Conservation (phyloP, 1,140 invertebrate genomes). For the Papilio polyxenes region DNA sequence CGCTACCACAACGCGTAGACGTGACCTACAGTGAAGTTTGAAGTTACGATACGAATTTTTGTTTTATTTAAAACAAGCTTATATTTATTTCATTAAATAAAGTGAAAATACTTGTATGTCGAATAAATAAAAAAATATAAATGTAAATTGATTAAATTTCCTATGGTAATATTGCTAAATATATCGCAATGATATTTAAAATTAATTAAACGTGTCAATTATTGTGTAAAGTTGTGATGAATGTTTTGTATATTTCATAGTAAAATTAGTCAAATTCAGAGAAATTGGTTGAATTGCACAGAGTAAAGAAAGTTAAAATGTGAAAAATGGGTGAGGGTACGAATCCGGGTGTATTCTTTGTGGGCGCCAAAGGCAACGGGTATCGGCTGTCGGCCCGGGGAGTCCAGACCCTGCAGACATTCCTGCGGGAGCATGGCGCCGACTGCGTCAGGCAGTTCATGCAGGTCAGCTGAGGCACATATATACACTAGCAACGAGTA, state of each 20-base stretch:
- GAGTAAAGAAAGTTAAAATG: not conserved
- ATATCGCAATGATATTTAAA: too few relatives aligned
- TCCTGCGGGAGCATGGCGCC: conserved; percentile 83
- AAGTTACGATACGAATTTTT: conserved; percentile 33
- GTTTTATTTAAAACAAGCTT: not conserved
- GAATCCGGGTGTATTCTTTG: conserved; percentile 61
- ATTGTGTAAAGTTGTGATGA: too few relatives aligned
- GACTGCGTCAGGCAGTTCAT: conserved; percentile 83
- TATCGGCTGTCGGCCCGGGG: conserved; percentile 81
- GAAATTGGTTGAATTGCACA: not conserved
- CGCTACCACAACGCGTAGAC: conserved; percentile 3
- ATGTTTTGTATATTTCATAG: not conserved
- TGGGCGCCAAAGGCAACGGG: conserved; percentile 77
- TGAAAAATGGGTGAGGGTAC: conserved; percentile 55
- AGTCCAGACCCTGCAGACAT: conserved; percentile 81
- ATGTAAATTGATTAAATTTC: too few relatives aligned
- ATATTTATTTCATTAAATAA: not conserved
- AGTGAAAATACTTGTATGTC: not conserved
- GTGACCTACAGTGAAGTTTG: conserved; percentile 23
- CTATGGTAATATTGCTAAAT: too few relatives aligned
- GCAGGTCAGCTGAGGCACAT: conserved; percentile 74
- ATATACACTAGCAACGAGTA: conserved; percentile 1
- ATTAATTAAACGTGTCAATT: not conserved
- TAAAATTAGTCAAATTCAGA: too few relatives aligned
- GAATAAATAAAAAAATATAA: too few relatives aligned